These are phyloP conservation scores for Deilephila elpenor DNA, from an alignment of 2,888 invertebrate species.

Conservation along the genomic window DNA sequence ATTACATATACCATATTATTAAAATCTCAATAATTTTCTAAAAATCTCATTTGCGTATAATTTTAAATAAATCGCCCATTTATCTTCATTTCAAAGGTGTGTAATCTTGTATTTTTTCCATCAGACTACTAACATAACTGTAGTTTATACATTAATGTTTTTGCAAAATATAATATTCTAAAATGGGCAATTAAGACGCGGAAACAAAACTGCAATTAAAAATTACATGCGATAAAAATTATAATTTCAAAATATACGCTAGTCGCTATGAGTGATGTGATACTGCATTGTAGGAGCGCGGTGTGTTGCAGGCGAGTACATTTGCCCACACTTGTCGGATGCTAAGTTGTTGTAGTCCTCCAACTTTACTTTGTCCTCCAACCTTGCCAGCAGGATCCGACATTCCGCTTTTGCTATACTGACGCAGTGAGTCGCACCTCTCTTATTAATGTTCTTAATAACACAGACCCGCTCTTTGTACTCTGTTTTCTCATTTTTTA, in stretches of 20 bases:
- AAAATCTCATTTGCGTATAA: background rate
- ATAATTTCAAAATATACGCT: constrained; percentile 16
- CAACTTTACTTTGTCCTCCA: no score
- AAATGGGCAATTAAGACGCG: constrained; percentile 30
- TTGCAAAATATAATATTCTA: constrained; percentile 26
- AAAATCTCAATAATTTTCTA: background rate
- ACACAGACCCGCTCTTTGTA: no score
- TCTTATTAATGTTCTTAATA: no score
- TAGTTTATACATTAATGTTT: constrained; percentile 23
- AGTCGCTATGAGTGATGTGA: background rate
- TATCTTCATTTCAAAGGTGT: constrained; percentile 5
- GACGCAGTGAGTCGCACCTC: no score
- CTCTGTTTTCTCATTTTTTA: no score
- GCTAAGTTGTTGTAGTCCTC: background rate
- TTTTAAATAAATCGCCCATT: background rate
- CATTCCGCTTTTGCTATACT: no score
- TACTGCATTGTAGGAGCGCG: background rate
- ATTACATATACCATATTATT: no score
- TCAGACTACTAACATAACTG: constrained; percentile 20
- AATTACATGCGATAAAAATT: constrained; percentile 27
- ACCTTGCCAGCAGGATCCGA: background rate
- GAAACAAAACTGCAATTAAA: constrained; percentile 32
- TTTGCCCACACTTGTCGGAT: background rate
- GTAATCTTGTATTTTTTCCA: background rate
- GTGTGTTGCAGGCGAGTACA: background rate